Conservation (phyloP, 2,888 invertebrate genomes). For the Athripsodes cinereus region DNA sequence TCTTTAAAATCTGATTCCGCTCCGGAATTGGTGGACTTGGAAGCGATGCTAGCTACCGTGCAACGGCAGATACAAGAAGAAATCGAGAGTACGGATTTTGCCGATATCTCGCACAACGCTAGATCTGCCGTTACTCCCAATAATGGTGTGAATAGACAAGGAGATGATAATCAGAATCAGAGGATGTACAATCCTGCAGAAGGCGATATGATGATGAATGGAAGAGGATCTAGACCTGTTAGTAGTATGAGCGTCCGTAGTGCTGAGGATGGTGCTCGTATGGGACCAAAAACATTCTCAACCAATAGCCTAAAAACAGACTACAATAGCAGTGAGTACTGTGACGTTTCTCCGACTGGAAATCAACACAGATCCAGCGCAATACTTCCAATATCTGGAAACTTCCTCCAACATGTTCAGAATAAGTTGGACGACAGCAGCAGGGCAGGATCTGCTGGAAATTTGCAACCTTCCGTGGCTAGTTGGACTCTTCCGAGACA, state of each 20-base stretch:
- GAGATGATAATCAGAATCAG: not conserved
- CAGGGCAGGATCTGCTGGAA: not conserved
- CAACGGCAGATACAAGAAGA: slow-evolving; percentile 46
- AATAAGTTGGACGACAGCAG: slow-evolving; percentile 2
- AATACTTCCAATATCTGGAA: slow-evolving; percentile 12
- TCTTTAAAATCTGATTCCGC: slow-evolving; percentile 16
- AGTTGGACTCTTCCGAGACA: slow-evolving; percentile 16
- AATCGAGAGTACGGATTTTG: slow-evolving; percentile 34
- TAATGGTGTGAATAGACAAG: not conserved
- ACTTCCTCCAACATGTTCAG: slow-evolving; percentile 11
- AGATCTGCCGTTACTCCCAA: slow-evolving; percentile 3
- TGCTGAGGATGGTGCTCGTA: not conserved
- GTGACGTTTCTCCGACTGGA: not conserved
- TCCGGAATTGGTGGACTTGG: slow-evolving; percentile 42
- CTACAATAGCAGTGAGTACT: not conserved
- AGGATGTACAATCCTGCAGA: not conserved
- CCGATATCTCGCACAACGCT: not conserved
- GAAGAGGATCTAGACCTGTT: not conserved
- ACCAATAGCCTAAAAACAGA: not conserved
- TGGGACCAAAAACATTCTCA: not conserved
- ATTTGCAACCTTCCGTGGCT: not conserved
- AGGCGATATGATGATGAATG: not conserved
- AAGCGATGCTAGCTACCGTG: slow-evolving; percentile 48
- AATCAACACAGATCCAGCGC: slow-evolving; percentile 4
- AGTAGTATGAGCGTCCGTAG: not conserved